Evolutionary conservation across 2,888 invertebrate genomes (phyloP).

Genomic region (Stenotaenia linearis): DNA sequence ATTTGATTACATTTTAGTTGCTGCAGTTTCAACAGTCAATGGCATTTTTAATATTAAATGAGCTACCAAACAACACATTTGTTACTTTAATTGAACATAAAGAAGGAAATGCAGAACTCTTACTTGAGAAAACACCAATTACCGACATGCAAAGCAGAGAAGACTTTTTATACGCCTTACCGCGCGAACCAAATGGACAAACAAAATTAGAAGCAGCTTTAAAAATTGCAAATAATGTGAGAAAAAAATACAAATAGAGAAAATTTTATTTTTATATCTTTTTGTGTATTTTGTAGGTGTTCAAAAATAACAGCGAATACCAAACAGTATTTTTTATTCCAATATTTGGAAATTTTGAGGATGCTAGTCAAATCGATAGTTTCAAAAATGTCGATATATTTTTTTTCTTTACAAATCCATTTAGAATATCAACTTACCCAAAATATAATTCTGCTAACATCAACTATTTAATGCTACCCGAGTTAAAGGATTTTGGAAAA

Average conservation of each 20-base stretch:
- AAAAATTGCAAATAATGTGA: background rate
- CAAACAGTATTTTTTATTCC: conserved; percentile 13
- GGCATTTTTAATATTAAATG: background rate
- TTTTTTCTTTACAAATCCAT: background rate
- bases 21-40: background rate
- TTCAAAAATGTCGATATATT: background rate
- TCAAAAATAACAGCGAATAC: background rate
- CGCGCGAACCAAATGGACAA: background rate
- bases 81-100: background rate
- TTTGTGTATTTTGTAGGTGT: background rate
- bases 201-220: background rate
- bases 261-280: background rate
- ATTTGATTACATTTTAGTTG: background rate
- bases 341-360: conserved; percentile 1
- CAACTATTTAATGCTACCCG: background rate
- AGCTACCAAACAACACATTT: background rate
- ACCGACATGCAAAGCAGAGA: background rate
- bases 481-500: background rate
- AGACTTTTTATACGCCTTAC: background rate
- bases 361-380: background rate
- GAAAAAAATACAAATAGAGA: background rate
- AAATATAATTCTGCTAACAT: background rate
- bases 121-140: background rate
- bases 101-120: background rate
- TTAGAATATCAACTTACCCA: background rate